A percentile compares a stretch with the other conserved stretches of the same genome.
Conservation (phyloP, 2,888 invertebrate species). For the Papilio elwesi region DNA sequence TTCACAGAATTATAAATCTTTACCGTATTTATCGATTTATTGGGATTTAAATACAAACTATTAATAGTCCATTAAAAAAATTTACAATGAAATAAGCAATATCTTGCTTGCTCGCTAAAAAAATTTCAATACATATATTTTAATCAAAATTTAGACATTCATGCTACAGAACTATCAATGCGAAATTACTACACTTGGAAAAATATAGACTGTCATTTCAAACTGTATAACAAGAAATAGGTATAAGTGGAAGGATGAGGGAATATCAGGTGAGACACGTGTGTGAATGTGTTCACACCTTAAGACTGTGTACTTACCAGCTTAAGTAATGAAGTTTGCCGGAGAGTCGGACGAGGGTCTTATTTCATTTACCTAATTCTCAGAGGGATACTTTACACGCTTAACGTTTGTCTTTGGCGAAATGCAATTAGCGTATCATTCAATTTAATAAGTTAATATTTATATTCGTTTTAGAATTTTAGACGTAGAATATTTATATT, state of each 20-base stretch:
- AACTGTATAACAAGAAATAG: not conserved
- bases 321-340: not conserved
- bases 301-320: not conserved
- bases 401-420: not conserved
- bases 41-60: too few relatives aligned
- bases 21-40: too few relatives aligned
- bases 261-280: not conserved
- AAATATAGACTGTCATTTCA: not conserved
- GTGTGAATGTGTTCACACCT: slow-evolving; percentile 1
- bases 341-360: slow-evolving; percentile 5
- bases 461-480: not conserved
- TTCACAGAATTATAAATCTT: too few relatives aligned
- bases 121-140: too few relatives aligned
- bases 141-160: too few relatives aligned
- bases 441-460: not conserved
- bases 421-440: slow-evolving; percentile 2
- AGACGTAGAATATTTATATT: too few relatives aligned
- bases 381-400: not conserved
- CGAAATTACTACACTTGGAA: too few relatives aligned
- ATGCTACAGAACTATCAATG: too few relatives aligned
- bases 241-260: not conserved
- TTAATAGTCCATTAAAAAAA: too few relatives aligned
- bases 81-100: too few relatives aligned
- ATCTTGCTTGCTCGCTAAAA: too few relatives aligned
- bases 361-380: slow-evolving; percentile 6